Conservation (phyloP, 2,888 invertebrate species). For the Troilus luridus region DNA sequence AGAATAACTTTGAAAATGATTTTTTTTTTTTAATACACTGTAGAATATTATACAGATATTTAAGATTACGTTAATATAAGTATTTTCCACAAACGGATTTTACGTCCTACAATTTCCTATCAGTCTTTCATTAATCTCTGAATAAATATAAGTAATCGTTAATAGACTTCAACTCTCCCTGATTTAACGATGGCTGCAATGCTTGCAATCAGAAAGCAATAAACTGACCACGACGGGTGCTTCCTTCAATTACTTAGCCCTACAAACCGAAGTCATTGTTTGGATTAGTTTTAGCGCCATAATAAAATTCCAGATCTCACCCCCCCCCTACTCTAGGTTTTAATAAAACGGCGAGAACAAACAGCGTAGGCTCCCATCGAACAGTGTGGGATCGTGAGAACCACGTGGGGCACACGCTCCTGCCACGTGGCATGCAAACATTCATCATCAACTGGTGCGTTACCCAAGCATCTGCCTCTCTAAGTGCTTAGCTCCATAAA, state of each 20-base stretch:
- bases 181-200: not conserved
- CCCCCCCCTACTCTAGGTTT: not conserved
- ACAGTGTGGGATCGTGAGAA: not conserved
- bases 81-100: no score
- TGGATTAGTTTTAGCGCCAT: not conserved
- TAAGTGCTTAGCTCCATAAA: not conserved
- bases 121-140: no score
- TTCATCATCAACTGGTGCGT: conserved; percentile 31
- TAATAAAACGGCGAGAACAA: not conserved
- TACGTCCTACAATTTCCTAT: no score
- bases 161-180: no score
- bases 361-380: not conserved
- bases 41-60: no score
- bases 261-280: not conserved
- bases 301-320: not conserved
- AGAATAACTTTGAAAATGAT: no score
- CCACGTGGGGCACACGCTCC: conserved; percentile 19
- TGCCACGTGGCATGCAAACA: conserved; percentile 16
- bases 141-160: no score
- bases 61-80: no score
- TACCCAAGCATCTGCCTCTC: conserved; percentile 16
- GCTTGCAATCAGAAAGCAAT: not conserved
- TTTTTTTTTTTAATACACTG: no score
- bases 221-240: not conserved
- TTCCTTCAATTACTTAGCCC: not conserved